phyloP scores from a whole-genome alignment of 1,140 invertebrate genomes.

The Formica selysi region DNA sequence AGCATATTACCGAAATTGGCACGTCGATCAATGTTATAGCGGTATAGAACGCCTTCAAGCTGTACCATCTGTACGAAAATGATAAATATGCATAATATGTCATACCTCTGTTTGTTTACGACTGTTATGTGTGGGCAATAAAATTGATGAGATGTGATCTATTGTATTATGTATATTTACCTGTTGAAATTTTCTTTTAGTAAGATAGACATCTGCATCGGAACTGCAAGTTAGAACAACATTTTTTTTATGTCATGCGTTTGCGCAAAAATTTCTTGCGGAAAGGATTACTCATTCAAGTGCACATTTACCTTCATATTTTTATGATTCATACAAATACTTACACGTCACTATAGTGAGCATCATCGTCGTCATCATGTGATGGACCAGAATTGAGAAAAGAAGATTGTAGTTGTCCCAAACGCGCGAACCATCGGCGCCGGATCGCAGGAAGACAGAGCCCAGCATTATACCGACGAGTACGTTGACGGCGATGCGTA shows the following conservation, averaged over 20 bases:
- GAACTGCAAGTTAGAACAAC: constrained; percentile 91
- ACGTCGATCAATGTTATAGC: constrained; percentile 95
- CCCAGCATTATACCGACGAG: constrained; percentile 91
- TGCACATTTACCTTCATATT: neutral
- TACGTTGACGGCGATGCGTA: constrained; percentile 92
- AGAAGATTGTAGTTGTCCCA: constrained; percentile 94
- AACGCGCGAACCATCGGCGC: constrained; percentile 91
- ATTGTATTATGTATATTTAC: too few relatives aligned
- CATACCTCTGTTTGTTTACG: too few relatives aligned
- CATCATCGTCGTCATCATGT: constrained; percentile 95
- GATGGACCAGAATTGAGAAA: constrained; percentile 93
- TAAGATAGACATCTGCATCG: constrained; percentile 95
- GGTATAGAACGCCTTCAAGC: constrained; percentile 95
- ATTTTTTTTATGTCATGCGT: neutral
- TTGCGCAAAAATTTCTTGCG: neutral
- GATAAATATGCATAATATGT: too few relatives aligned
- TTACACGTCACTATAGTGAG: constrained; percentile 93
- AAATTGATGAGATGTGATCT: too few relatives aligned
- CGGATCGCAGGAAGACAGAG: constrained; percentile 90
- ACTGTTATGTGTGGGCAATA: too few relatives aligned
- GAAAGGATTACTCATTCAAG: too few relatives aligned
- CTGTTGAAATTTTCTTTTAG: constrained; percentile 97
- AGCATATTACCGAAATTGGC: constrained; percentile 91
- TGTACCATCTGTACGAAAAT: constrained; percentile 92
- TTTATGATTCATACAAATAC: constrained; percentile 78